Conservation (phyloP, 1,140 invertebrate species). For the Dinoponera quadriceps region DNA sequence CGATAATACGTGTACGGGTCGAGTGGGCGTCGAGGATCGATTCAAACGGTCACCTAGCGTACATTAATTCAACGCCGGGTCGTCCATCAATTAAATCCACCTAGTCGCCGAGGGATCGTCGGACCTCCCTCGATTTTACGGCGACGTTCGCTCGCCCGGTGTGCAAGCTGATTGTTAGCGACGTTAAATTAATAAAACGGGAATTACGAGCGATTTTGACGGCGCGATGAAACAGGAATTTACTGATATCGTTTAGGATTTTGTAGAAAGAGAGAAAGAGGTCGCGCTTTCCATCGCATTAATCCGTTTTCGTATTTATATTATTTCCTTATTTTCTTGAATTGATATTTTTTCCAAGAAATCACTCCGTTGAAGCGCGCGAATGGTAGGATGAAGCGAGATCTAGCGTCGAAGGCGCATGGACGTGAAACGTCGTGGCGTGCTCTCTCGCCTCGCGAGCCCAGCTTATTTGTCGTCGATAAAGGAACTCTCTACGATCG, state of each 20-base stretch:
- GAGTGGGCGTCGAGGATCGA: conserved; percentile 60
- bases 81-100: conserved; percentile 17
- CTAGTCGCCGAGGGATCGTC: background rate
- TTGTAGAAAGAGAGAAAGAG: background rate
- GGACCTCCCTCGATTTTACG: background rate
- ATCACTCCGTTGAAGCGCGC: background rate
- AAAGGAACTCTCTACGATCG: conserved; percentile 2
- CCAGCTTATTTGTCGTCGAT: conserved; percentile 48
- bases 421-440: background rate
- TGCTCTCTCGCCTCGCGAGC: conserved; percentile 35
- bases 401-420: conserved; percentile 40
- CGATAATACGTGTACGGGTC: conserved; percentile 19
- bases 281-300: no score
- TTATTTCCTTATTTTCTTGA: background rate
- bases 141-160: background rate
- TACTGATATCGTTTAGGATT: background rate
- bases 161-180: background rate
- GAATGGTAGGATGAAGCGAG: conserved; percentile 1
- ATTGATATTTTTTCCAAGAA: background rate
- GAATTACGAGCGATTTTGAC: background rate
- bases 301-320: background rate
- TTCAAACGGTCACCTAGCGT: conserved; percentile 31
- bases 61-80: conserved; percentile 60
- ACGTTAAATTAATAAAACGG: background rate
- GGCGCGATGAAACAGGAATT: background rate